These are phyloP conservation scores for Cathartes aura DNA, from an alignment of 2,113 vertebrate species.

Conservation along the genomic window DNA sequence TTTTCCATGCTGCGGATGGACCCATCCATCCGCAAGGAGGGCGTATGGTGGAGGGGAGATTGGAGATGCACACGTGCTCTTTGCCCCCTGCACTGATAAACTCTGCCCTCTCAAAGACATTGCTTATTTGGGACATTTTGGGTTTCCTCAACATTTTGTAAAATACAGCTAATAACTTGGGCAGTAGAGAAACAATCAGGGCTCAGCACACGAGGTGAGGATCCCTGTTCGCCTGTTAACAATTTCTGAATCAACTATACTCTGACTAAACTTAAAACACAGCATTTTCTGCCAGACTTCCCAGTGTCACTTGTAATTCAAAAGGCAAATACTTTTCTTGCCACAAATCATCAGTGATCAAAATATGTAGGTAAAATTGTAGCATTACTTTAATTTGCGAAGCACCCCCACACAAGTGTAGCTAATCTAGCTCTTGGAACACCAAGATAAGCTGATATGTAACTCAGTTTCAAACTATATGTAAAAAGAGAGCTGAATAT, in stretches of 20 bases:
- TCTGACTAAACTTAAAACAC: not conserved
- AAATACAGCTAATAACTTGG: not conserved
- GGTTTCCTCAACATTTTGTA: not conserved
- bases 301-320: not conserved
- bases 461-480: not conserved
- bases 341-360: not conserved
- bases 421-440: not conserved
- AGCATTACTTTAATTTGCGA: not conserved
- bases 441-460: not conserved
- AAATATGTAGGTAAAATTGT: not conserved
- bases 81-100: not conserved
- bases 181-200: not conserved
- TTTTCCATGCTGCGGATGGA: not conserved
- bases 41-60: accelerated
- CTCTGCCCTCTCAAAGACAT: not conserved
- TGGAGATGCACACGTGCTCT: not conserved
- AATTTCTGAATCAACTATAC: not conserved
- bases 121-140: not conserved
- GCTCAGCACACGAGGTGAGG: not conserved
- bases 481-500: not conserved
- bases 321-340: not conserved
- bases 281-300: not conserved
- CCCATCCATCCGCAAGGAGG: not conserved
- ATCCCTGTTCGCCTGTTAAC: not conserved
- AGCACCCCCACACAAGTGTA: accelerated